Evolutionary conservation across 2,113 vertebrate genomes (phyloP), one percentile per base, ranked within the genome.

Genomic region (Glareola pratincola): DNA sequence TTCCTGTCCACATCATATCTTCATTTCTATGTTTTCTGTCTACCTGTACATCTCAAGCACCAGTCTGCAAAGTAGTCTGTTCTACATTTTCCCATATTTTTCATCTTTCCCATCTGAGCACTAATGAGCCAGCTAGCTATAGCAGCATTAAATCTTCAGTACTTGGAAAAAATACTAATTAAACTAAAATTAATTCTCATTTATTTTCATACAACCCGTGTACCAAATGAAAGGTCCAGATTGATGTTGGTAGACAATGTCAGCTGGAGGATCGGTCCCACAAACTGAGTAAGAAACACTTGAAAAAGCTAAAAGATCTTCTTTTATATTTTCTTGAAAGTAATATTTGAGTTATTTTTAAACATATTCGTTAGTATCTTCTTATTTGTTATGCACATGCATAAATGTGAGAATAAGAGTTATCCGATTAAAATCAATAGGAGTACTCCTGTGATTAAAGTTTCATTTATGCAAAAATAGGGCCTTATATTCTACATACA

Each of bases 361-460:
- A 97, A 83, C 17, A 23, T 69, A 88, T 74, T 90, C 4, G 0
- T 92, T 88, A 91, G 64, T 43, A 92, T 15, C 39, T 84, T 90
- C 73, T 72, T 94, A 89, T 81, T 94, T 87, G 89, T 84, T 96
- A 94, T 91, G 89, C 83, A 94, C 32, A 88, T 62, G 67, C 68
- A 92, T 81, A 89, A 81, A 92, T 68, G 27, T 85, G 68, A 81
- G 72, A 89, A 26, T 71, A 85, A 62, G 50, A 80, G 76, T 93
- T 91, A 78, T 56, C 60, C 30, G 81, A 87, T 87, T 95, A 92
- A 94, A 97, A 91, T 92, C 36, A 83, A 87, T 69, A 88, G 30
- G 27, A 93, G n/a, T 72, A 85, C n/a, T 93, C 17, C 39, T 83
- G 82, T 85, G 85, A 96, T 94, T 94, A 94, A 97, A 96, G 66